Base-by-base conservation (phyloP, 2,888 invertebrate genomes). In the Leptopilina drosophilae region DNA sequence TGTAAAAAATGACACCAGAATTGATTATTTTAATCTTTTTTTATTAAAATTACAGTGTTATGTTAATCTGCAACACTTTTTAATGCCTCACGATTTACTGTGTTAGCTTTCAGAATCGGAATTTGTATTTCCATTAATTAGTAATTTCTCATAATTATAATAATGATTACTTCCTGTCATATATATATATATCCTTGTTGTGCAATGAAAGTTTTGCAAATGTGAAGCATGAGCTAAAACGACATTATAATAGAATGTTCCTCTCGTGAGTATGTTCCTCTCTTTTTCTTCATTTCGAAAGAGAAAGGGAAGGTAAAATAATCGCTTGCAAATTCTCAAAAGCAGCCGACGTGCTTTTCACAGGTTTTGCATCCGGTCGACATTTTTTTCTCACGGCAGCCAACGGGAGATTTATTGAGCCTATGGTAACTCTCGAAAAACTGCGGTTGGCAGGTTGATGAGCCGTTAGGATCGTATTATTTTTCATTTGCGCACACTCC, bases 391-490 rank as follows among this genome's bases (percentile, higher is more conserved):
- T 73, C 73, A 73, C 56, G 56, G 56, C 56, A 56, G 73, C 56
- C 73, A 7, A n/a, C 53, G 14, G n/a, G 73, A 73, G 73, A 73
- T 73, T 73, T 73, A 73, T 73, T 59, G 73, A 59, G 33, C 40
- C 73, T 73, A 56, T 56, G 33, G 12, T 11, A 73, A 73, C 53
- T 73, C 56, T 26, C 9, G 12, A 49, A 73, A 73, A 62, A 73
- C 33, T 73, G 73, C 33, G 73, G 73, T 59, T 73, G 73, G 26
- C 78, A 82, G 80, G 78, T 85, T 82, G 82, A 85, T 80, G 82
- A 85, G 83, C 83, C 84, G 84, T 84, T 84, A 81, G 81, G 81
- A 80, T 80, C 78, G 77, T 84, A 86, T 87, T 86, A 87, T 84
- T 86, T 85, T 85, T 85, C 85, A 86, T 86, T 85, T 84, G 83